These are phyloP conservation scores for Eumeta japonica DNA, from an alignment of 1,140 invertebrate genomes.

Conservation along the genomic window DNA sequence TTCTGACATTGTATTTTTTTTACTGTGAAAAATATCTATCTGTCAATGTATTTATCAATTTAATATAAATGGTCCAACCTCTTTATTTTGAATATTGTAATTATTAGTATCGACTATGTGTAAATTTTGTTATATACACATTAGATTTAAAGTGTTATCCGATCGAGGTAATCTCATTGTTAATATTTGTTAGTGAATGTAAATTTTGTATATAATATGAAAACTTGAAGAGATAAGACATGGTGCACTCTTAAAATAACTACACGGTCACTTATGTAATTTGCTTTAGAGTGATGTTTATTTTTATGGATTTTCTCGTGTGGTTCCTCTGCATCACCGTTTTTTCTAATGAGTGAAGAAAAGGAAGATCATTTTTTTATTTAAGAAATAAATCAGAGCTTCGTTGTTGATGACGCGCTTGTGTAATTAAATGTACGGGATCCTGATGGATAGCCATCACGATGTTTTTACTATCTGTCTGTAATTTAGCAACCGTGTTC, in stretches of 20 bases:
- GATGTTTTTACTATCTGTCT: constrained; percentile 40
- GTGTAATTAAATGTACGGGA: too few relatives aligned
- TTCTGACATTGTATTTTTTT: too few relatives aligned
- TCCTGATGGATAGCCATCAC: too few relatives aligned
- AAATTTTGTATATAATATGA: constrained; percentile 53
- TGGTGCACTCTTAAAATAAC: constrained; percentile 31
- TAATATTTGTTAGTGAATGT: constrained; percentile 46
- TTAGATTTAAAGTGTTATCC: too few relatives aligned
- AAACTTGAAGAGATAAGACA: constrained; percentile 19
- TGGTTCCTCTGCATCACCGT: too few relatives aligned
- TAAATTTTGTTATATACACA: constrained; percentile 11
- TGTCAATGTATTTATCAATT: too few relatives aligned
- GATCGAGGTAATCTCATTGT: constrained; percentile 26
- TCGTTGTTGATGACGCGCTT: too few relatives aligned
- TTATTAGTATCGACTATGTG: constrained; percentile 5
- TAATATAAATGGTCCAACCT: constrained; percentile 30
- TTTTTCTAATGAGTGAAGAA: too few relatives aligned
- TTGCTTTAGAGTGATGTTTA: background rate
- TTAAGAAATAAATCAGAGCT: too few relatives aligned
- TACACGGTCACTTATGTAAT: constrained; percentile 1
- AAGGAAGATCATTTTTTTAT: too few relatives aligned
- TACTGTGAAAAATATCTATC: too few relatives aligned
- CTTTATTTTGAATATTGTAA: constrained; percentile 21
- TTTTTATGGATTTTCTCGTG: too few relatives aligned
- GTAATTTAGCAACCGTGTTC: constrained; percentile 57